Conservation (phyloP, 2,888 invertebrate genomes). For the Leptinotarsa tumamoca region DNA sequence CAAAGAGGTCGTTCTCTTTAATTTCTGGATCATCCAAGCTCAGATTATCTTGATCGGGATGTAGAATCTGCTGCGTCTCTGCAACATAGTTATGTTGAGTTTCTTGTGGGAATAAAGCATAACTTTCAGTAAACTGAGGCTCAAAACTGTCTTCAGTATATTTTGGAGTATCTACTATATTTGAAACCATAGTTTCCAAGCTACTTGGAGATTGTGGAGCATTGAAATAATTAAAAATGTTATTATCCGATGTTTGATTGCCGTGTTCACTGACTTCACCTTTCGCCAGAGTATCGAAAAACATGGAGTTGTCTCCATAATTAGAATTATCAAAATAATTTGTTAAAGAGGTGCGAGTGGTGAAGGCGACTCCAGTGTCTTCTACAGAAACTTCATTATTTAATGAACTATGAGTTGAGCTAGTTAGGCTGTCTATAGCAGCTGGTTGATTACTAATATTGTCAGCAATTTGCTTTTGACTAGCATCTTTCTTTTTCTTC, state of each 20-base stretch:
- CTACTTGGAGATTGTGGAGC: slow-evolving; percentile 12
- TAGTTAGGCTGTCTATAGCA: slow-evolving; percentile 53
- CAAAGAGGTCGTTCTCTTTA: slow-evolving; percentile 52
- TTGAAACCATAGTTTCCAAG: slow-evolving; percentile 36
- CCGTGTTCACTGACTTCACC: slow-evolving; percentile 22
- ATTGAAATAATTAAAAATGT: slow-evolving; percentile 31
- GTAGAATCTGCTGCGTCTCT: slow-evolving; percentile 44
- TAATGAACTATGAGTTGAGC: slow-evolving; percentile 55
- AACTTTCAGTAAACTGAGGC: slow-evolving; percentile 32
- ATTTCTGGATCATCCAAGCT: slow-evolving; percentile 55
- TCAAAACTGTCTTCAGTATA: slow-evolving; percentile 6
- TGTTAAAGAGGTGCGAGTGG: slow-evolving; percentile 42
- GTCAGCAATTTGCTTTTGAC: slow-evolving; percentile 49
- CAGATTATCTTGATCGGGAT: slow-evolving; percentile 37
- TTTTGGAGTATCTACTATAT: slow-evolving; percentile 30
- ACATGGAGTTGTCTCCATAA: slow-evolving; percentile 43
- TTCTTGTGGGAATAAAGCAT: slow-evolving; percentile 44
- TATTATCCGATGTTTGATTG: slow-evolving; percentile 19
- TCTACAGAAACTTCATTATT: slow-evolving; percentile 36
- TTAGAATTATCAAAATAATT: slow-evolving; percentile 53
- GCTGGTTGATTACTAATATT: slow-evolving; percentile 41
- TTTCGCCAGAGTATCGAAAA: slow-evolving; percentile 55
- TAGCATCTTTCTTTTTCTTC: slow-evolving; percentile 58
- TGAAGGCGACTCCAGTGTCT: slow-evolving; percentile 19
- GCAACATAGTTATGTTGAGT: slow-evolving; percentile 37